Evolutionary conservation across 2,888 invertebrate genomes (phyloP).

Genomic region (Drosophila affinis): DNA sequence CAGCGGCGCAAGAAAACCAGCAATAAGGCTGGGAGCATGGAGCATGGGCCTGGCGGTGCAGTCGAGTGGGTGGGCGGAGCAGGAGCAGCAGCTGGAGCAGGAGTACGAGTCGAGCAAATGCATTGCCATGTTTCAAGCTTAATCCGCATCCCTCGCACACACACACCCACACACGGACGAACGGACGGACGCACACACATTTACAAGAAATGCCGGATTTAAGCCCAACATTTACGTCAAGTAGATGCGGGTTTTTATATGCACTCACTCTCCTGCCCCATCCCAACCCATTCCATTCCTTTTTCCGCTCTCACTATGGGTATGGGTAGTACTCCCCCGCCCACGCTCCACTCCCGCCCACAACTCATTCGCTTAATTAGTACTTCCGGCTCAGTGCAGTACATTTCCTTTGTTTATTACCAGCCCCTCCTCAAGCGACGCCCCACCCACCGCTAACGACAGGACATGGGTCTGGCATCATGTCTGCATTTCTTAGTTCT

Average conservation of each 20-base stretch:
- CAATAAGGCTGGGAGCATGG: conserved; percentile 30
- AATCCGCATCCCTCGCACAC: conserved; percentile 57
- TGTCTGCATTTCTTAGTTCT: conserved; percentile 35
- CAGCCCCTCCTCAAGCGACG: conserved; percentile 5
- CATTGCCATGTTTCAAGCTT: conserved; percentile 77
- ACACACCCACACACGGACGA: conserved; percentile 10
- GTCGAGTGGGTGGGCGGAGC: not conserved
- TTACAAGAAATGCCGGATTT: conserved; percentile 59
- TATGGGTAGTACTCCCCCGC: not conserved
- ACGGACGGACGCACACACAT: conserved; percentile 18
- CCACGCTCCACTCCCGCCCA: conserved; percentile 31
- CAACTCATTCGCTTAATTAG: conserved; percentile 68
- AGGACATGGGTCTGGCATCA: conserved; percentile 47
- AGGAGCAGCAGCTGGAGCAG: conserved; percentile 4
- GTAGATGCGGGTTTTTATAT: conserved; percentile 60
- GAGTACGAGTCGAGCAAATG: conserved; percentile 59
- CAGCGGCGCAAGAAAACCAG: conserved; percentile 54
- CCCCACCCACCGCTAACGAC: conserved; percentile 23
- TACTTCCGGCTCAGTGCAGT: conserved; percentile 64
- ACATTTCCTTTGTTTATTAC: conserved; percentile 66
- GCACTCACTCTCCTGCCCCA: conserved; percentile 23
- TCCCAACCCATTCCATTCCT: conserved; percentile 10
- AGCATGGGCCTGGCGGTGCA: not conserved
- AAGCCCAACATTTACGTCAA: conserved; percentile 74
- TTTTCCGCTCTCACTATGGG: conserved; percentile 7